Evolutionary conservation across 2,797 vertebrate genomes (phyloP).

Genomic region (Chloroceryle amazona): DNA sequence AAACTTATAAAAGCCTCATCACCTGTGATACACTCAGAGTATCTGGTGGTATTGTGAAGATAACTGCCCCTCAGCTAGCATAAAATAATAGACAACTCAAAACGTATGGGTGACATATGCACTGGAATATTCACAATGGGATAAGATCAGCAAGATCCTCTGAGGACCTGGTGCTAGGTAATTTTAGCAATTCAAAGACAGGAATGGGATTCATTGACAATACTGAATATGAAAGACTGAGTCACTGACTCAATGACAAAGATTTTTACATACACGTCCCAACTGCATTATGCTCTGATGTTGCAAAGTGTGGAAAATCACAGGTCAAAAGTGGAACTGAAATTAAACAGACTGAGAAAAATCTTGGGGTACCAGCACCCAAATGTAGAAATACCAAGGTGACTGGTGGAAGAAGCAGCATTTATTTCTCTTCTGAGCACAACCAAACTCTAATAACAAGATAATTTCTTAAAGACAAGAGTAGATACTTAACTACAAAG

Average conservation of each 20-base stretch:
- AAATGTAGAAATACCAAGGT: not conserved
- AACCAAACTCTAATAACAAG: too few species aligned
- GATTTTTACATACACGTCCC: not conserved
- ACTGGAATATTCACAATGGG: not conserved
- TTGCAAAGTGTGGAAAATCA: not conserved
- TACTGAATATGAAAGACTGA: not conserved
- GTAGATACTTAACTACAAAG: not conserved
- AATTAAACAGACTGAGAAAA: not conserved
- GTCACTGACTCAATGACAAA: not conserved
- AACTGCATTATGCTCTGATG: not conserved
- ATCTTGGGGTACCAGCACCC: not conserved
- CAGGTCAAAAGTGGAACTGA: not conserved
- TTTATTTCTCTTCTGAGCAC: not conserved
- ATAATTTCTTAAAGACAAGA: too few species aligned
- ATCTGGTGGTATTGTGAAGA: not conserved
- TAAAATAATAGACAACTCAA: not conserved
- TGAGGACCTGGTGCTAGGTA: not conserved
- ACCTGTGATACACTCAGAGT: not conserved
- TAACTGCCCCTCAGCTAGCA: not conserved
- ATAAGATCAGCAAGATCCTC: not conserved
- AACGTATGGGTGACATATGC: not conserved
- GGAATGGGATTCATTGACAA: not conserved
- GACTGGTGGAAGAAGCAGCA: not conserved
- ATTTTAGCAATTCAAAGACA: constrained; percentile 14
- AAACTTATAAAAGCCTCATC: not conserved